Base-by-base conservation (phyloP, 2,797 vertebrate genomes). In the Luscinia luscinia region DNA sequence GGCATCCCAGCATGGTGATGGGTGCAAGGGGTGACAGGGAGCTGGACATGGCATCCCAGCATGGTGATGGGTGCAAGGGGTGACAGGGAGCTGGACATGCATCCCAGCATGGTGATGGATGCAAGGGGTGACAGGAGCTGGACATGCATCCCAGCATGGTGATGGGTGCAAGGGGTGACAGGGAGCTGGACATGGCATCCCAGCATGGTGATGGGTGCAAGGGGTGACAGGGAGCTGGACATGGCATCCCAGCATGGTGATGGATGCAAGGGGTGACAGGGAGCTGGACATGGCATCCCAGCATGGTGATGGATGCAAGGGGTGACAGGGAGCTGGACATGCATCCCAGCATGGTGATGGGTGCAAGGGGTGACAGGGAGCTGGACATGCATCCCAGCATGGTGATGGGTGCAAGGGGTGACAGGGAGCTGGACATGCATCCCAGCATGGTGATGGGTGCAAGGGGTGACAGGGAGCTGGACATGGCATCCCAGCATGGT, bases 151-250 rank as follows among this genome's bases (percentile, higher is more conserved):
- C 9, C 4, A 2, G 32, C 48, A 15, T 49, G 48, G 48, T 3
- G 48, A 48, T 15, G 14, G 14, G 6, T 48, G 48, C 7, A 48
- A 1, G 41, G 34, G 49, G n/a, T 61, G 57, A 14, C 61, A 48
- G 27, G 7, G n/a, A 48, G 12, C 46, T 48, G 22, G 41, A 4
- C 1, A 0, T 9, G 45, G 45, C 34, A 64, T 45, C 41, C 11
- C 4, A 2, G 32, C 49, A 28, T 28, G 49, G 49, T 9, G 49
- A 17, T 51, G 6, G 26, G 11, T 51, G 26, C 26, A 49, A 1
- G 41, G 34, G 51, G n/a, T 62, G 61, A 16, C 58, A 49, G 27
- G 6, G n/a, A 83, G 20, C 43, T 3, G 4, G 36, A 6, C 1
- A 0, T 9, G 40, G 40, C n/a, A 63, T 48, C 40, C 10, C 4